A percentile compares a stretch with the other conserved stretches of the same genome.
These are phyloP conservation scores for Clarias pachynema DNA, from an alignment of 2,797 vertebrate species.

Conservation along the genomic window DNA sequence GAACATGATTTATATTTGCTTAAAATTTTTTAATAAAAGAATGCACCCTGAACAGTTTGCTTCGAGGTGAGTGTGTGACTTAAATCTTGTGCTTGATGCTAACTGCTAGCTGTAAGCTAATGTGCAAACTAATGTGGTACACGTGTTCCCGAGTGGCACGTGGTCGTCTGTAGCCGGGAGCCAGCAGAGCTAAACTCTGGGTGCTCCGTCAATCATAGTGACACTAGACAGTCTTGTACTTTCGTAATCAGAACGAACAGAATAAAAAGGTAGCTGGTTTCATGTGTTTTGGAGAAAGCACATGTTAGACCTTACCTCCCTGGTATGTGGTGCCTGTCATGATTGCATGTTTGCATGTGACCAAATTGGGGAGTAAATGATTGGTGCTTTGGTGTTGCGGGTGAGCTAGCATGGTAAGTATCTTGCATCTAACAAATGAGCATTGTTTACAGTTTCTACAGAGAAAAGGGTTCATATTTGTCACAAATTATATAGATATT, in stretches of 20 bases:
- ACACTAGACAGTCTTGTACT: not conserved
- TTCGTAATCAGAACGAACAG: not conserved
- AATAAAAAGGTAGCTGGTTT: not conserved
- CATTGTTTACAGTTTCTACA: not conserved
- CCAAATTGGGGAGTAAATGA: not conserved
- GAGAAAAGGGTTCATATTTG: not conserved
- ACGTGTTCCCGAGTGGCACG: not conserved
- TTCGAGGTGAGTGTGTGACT: not conserved
- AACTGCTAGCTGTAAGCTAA: not conserved
- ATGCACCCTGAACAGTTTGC: not conserved
- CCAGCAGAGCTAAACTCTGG: not conserved
- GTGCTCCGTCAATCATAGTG: not conserved
- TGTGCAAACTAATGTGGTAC: not conserved
- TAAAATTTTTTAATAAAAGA: not conserved
- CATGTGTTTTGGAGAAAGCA: not conserved
- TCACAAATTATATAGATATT: not conserved
- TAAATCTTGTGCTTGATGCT: not conserved
- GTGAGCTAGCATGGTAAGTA: constrained; percentile 47
- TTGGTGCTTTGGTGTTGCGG: too few relatives aligned
- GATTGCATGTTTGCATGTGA: too few relatives aligned
- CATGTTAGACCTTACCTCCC: not conserved
- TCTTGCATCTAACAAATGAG: constrained; percentile 15
- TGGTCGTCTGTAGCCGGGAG: not conserved
- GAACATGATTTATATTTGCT: not conserved
- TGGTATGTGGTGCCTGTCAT: not conserved